Evolutionary conservation across 2,797 vertebrate species (phyloP).

Genomic region (Avahi laniger): DNA sequence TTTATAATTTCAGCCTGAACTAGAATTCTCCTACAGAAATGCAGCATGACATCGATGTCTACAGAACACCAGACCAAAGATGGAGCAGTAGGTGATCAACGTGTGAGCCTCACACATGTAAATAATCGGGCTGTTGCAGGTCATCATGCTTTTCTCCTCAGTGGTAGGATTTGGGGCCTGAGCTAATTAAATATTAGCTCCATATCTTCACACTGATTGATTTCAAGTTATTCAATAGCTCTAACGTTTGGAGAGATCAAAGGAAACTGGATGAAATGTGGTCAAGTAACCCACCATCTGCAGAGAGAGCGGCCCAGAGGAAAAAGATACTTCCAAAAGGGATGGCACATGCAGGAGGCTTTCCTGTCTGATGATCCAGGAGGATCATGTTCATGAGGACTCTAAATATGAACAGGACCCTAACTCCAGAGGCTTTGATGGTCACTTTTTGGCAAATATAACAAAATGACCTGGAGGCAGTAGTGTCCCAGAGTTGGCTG

Average conservation of each 20-base stretch:
- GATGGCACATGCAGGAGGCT: background rate
- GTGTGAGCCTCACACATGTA: background rate
- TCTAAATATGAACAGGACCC: background rate
- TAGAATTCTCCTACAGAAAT: conserved; percentile 52
- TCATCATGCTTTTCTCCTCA: background rate
- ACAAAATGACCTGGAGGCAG: background rate
- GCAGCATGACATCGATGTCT: background rate
- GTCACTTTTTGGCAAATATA: background rate
- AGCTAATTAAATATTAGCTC: background rate
- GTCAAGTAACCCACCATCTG: background rate
- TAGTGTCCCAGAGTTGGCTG: background rate
- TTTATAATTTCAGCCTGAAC: conserved; percentile 60
- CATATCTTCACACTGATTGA: background rate
- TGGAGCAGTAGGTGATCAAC: background rate
- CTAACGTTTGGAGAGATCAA: background rate
- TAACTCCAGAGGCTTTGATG: background rate
- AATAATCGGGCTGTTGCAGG: background rate
- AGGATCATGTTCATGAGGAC: background rate
- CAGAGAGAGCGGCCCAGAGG: background rate
- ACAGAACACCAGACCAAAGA: background rate
- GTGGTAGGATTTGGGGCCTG: background rate
- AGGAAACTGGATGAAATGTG: background rate
- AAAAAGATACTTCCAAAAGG: background rate
- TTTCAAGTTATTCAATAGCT: background rate
- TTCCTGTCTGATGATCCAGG: no score